Evolutionary conservation across 2,797 vertebrate genomes (phyloP).

Genomic region (Schizopygopsis malacanthus): DNA sequence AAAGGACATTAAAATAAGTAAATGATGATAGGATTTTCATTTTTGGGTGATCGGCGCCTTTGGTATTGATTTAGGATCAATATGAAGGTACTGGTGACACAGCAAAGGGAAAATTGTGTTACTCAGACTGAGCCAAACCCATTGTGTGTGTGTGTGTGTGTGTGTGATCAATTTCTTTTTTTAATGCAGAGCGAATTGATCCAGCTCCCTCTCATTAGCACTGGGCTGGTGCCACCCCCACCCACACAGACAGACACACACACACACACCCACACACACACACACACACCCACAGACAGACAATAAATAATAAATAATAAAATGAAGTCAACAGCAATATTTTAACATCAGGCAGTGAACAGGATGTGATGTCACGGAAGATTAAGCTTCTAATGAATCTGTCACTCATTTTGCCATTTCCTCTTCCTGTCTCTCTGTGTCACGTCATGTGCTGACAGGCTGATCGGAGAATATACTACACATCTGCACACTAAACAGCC

Average conservation of each 20-base stretch:
- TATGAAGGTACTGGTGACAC: not conserved
- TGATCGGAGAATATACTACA: not conserved
- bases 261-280: not conserved
- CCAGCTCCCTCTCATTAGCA: not conserved
- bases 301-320: too few relatives aligned
- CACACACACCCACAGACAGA: too few relatives aligned
- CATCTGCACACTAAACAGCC: not conserved
- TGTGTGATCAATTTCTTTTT: not conserved
- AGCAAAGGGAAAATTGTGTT: not conserved
- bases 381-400: slow-evolving; percentile 46
- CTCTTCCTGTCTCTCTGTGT: slow-evolving; percentile 36
- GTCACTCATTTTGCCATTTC: slow-evolving; percentile 42
- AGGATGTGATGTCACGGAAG: slow-evolving; percentile 27
- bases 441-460: not conserved
- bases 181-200: slow-evolving; percentile 12
- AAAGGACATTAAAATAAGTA: not conserved
- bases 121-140: not conserved
- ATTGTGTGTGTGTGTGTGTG: not conserved
- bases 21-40: not conserved
- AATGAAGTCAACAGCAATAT: not conserved
- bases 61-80: not conserved
- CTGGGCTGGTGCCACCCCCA: not conserved
- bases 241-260: too few relatives aligned
- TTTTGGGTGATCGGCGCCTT: not conserved
- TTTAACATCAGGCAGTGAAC: not conserved